Evolutionary conservation across 2,797 vertebrate genomes (phyloP), one percentile per base, ranked within the genome.

Genomic region (Sebastes kiyomatsui): DNA sequence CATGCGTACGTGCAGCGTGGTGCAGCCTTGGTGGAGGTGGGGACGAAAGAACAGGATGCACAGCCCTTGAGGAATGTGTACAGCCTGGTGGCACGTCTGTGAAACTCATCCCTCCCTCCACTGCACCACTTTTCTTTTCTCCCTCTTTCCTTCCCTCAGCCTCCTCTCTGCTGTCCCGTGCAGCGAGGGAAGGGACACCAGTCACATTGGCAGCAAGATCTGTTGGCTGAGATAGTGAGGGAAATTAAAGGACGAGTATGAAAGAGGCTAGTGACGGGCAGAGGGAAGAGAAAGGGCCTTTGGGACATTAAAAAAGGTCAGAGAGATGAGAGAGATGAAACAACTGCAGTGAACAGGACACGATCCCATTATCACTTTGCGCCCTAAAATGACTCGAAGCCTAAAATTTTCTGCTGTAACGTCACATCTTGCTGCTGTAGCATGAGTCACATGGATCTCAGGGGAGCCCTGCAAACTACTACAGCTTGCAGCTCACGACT

Each of bases 41-140:
- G 89, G 93, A 93, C 82, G 64, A 90, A 86, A 88, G 92, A 94
- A 96, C 95, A 96, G 95, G 95, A 96, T 96, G 94, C 95, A 92
- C 91, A 91, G 90, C 94, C 94, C 93, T 88, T 88, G 84, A 95
- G 93, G 96, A 96, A 96, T 96, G 94, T 80, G 82, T 88, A 81
- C 83, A 86, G 89, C 88, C 87, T 84, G 79, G 87, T 88, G 87
- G 91, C 92, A 91, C 86, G 90, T 90, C 93, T 90, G 89, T 65
- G 84, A 90, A 91, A 92, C 70, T 85, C 93, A 93, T 92, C 90
- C 87, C 87, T 83, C 84, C 85, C 78, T 77, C 62, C 68, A 16
- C 18, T 75, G 58, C 77, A 66, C 59, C 46, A 10, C 76, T 77
- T n/a, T 75, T 67, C 28, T 32, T 72, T 33, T 64, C 77, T 64